phyloP scores from a whole-genome alignment of 2,113 vertebrate species.

The Rhinoderma darwinii region DNA sequence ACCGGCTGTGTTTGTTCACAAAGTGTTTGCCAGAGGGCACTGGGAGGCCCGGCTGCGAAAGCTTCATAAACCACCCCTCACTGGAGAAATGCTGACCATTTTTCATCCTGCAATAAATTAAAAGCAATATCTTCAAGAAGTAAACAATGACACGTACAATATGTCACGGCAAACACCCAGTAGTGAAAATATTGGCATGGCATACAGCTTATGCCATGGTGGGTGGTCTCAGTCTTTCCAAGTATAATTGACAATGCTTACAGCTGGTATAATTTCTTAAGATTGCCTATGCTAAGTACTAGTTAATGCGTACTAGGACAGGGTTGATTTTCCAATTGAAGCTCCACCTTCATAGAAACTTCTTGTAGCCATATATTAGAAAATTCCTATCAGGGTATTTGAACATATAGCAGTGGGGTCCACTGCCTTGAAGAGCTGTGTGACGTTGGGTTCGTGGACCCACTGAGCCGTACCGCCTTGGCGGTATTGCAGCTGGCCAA shows the following conservation, averaged over 20 bases:
- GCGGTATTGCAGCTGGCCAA: too few relatives aligned
- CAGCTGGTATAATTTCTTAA: not conserved
- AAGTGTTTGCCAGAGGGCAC: conserved; percentile 22
- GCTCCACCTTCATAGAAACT: not conserved
- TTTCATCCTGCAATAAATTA: not conserved
- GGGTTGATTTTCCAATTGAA: not conserved
- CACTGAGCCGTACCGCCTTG: too few relatives aligned
- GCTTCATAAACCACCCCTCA: conserved; percentile 17
- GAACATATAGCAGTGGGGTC: not conserved
- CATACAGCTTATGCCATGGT: not conserved
- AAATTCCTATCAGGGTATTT: not conserved
- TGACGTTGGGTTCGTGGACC: too few relatives aligned
- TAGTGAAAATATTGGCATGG: not conserved
- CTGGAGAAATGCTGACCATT: not conserved
- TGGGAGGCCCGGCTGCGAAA: not conserved
- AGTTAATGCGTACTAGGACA: not conserved
- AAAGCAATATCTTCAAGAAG: conserved; percentile 17
- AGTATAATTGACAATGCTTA: not conserved
- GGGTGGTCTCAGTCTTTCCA: not conserved
- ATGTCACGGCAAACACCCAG: conserved; percentile 17
- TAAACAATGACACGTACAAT: conserved; percentile 9
- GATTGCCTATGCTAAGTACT: not conserved
- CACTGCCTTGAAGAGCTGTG: too few relatives aligned
- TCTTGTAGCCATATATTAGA: too few relatives aligned
- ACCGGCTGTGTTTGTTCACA: conserved; percentile 29